Evolutionary conservation across 2,113 vertebrate genomes (phyloP).

Genomic region (Nesoenas mayeri): DNA sequence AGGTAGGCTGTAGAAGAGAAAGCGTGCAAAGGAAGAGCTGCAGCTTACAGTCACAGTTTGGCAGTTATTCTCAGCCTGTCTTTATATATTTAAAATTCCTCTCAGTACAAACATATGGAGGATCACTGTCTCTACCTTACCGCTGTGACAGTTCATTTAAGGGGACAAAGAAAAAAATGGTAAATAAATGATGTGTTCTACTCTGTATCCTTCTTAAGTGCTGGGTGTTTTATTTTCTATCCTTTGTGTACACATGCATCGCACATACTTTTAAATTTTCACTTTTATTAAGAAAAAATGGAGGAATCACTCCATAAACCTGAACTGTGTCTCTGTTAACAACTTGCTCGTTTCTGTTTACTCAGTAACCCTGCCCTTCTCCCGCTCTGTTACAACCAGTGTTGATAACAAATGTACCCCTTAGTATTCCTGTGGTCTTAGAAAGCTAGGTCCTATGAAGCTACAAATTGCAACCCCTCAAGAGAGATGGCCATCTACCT

Average conservation of each 20-base stretch:
- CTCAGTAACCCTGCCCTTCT: not conserved
- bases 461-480: not conserved
- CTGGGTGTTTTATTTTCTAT: conserved; percentile 23
- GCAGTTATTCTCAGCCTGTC: conserved; percentile 33
- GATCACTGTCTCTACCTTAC: conserved; percentile 31
- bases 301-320: not conserved
- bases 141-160: conserved; percentile 60
- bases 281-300: not conserved
- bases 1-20: conserved; percentile 5
- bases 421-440: not conserved
- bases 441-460: not conserved
- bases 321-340: not conserved
- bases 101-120: conserved; percentile 58
- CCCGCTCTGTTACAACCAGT: not conserved
- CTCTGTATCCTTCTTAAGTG: not conserved
- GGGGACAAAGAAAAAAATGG: conserved; percentile 29
- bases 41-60: conserved; percentile 52
- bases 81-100: conserved; percentile 63
- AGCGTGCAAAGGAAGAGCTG: not conserved
- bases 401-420: not conserved
- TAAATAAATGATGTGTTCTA: conserved; percentile 13
- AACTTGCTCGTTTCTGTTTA: not conserved
- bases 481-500: not conserved
- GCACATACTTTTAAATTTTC: not conserved
- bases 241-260: not conserved